phyloP scores from a whole-genome alignment of 2,797 vertebrate species.

The Propithecus perrieri region DNA sequence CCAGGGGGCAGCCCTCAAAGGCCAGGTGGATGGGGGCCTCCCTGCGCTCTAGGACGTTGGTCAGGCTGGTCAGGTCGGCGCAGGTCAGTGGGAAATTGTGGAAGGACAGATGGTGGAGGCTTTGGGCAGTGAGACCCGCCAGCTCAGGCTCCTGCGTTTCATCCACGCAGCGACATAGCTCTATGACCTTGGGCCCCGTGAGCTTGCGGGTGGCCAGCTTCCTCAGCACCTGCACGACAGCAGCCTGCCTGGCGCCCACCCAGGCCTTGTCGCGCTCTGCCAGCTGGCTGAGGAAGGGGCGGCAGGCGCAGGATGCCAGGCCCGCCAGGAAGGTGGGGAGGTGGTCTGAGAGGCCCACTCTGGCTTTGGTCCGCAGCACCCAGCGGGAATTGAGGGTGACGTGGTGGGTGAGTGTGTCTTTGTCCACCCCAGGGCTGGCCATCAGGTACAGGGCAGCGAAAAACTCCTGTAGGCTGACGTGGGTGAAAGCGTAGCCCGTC shows the following conservation, averaged over 20 bases:
- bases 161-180: conserved; percentile 90
- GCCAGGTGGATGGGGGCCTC: conserved; percentile 84
- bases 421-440: conserved; percentile 85
- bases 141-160: conserved; percentile 89
- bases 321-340: conserved; percentile 92
- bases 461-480: conserved; percentile 94
- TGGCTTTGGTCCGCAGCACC: conserved; percentile 88
- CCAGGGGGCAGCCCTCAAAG: conserved; percentile 92
- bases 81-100: conserved; percentile 90
- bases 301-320: conserved; percentile 87
- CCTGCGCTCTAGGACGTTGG: conserved; percentile 86
- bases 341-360: conserved; percentile 87
- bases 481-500: conserved; percentile 89
- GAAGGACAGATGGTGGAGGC: conserved; percentile 87
- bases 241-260: conserved; percentile 86
- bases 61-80: conserved; percentile 89
- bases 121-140: conserved; percentile 82
- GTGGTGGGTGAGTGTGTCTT: conserved; percentile 82
- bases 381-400: conserved; percentile 92
- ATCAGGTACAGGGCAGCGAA: conserved; percentile 92
- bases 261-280: conserved; percentile 74
- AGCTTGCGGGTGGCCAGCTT: conserved; percentile 85
- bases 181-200: conserved; percentile 92
- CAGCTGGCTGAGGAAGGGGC: conserved; percentile 85
- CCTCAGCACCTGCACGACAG: conserved; percentile 84